These are phyloP conservation scores for Aethes cnicana DNA, from an alignment of 2,888 invertebrate species.

Conservation along the genomic window DNA sequence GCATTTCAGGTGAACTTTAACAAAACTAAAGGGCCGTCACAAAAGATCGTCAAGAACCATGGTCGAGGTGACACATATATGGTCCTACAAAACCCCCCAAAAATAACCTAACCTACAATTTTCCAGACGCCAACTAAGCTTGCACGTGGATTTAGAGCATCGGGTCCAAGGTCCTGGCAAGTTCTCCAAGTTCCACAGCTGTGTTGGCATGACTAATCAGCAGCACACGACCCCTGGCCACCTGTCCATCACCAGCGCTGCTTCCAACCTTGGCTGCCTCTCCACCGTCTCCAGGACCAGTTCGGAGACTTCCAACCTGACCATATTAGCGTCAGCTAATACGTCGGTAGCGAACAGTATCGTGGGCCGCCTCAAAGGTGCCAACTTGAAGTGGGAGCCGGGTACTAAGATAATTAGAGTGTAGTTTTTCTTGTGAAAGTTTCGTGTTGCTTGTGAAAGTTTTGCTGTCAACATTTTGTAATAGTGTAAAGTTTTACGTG, in stretches of 20 bases:
- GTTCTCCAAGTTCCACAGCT: conserved; percentile 61
- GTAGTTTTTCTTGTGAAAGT: conserved; percentile 33
- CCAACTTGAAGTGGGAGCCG: conserved; percentile 66
- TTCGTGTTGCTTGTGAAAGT: conserved; percentile 32
- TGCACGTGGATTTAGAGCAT: conserved; percentile 61
- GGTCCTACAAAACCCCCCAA: too few species aligned
- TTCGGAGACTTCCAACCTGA: conserved; percentile 50
- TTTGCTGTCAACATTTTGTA: too few species aligned
- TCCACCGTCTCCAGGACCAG: background rate
- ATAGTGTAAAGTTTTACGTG: too few species aligned
- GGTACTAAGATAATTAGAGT: conserved; percentile 65
- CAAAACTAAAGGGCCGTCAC: too few species aligned
- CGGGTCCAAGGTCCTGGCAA: conserved; percentile 52
- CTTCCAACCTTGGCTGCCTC: background rate
- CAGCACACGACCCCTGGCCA: conserved; percentile 42
- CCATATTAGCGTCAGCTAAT: conserved; percentile 44
- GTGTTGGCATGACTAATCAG: conserved; percentile 48
- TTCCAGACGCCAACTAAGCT: conserved; percentile 62
- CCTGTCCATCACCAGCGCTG: conserved; percentile 12
- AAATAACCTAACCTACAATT: too few species aligned
- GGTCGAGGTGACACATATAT: background rate
- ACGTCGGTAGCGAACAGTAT: conserved; percentile 45
- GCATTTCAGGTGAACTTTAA: too few species aligned
- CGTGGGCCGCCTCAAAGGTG: conserved; percentile 45
- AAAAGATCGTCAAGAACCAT: background rate